Percentiles rank a stretch among this genome's conserved stretches.
phyloP scores from a whole-genome alignment of 2,797 vertebrate genomes.

The Vultur gryphus region DNA sequence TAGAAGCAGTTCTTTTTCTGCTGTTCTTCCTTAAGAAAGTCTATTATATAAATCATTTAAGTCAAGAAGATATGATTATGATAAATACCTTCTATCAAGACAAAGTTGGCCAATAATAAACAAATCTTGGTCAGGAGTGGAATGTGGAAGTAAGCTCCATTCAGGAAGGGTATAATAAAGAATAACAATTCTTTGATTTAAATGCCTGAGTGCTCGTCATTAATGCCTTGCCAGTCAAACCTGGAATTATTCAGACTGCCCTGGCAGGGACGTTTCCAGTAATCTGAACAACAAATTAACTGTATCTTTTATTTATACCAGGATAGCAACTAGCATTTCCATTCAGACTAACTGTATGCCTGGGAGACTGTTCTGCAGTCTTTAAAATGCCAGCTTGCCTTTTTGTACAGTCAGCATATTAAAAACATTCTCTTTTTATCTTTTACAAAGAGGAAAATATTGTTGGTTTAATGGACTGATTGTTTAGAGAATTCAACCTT shows the following conservation, averaged over 20 bases:
- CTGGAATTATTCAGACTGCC: neutral
- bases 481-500: neutral
- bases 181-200: neutral
- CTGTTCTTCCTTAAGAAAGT: neutral
- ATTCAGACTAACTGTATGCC: neutral
- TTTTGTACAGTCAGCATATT: neutral
- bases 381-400: neutral
- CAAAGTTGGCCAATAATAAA: neutral
- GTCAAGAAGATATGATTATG: neutral
- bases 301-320: conserved; percentile 53
- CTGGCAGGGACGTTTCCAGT: neutral
- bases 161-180: neutral
- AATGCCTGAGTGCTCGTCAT: neutral
- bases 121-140: neutral
- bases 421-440: neutral
- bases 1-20: neutral
- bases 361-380: neutral
- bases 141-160: neutral
- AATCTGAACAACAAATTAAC: conserved; percentile 43
- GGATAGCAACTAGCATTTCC: conserved; percentile 5
- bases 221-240: conserved; percentile 4
- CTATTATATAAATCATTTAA: neutral
- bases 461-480: neutral
- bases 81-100: neutral
- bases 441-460: neutral